Evolutionary conservation across 2,113 vertebrate genomes (phyloP), one percentile per base, ranked within the genome.

Genomic region (Proterorhinus semilunaris): DNA sequence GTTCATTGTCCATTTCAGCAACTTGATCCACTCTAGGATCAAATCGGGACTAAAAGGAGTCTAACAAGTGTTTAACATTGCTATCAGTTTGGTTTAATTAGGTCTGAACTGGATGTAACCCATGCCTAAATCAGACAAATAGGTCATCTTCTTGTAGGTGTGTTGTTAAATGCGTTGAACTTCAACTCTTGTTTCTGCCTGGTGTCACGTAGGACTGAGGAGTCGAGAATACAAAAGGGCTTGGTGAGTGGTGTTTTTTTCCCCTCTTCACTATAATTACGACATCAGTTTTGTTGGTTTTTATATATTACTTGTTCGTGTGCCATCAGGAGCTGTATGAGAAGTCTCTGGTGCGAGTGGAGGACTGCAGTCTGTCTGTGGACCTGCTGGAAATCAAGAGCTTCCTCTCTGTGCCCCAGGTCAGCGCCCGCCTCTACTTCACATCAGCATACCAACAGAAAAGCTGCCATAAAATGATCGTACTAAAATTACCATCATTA

Each of bases 271-370:
- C 27, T 36, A 36, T 36, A 36, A 36, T 36, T 36, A 3, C 27
- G 27, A 36, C 27, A 36, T 36, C 27, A 36, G 27, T 36, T 36
- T 36, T 4, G 27, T 42, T 47, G 66, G 42, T 57, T 15, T 65
- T 4, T 27, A 52, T 13, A 49, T 78, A 21, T 53, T 48, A 53
- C 0, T 42, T 5, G 44, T 58, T 69, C 83, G 8, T 9, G 82
- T 98, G 96, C 67, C 84, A 10, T 9, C 83, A 99, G 98, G 96
- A 98, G 83, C 90, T 99, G 42, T 94, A 97, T 87, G 95, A 98
- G 89, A 95, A 94, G 82, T 93, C 91, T 84, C 93, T 99, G 67
- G 80, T 95, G 75, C 93, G 94, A 78, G 74, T 95, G 62, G 95
- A 95, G 75, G 91, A 96, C 51, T 73, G 87, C 42, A 92, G 93